Evolutionary conservation across 1,140 invertebrate species (phyloP), one percentile per base, ranked within the genome.

Genomic region (Leptinotarsa texana): DNA sequence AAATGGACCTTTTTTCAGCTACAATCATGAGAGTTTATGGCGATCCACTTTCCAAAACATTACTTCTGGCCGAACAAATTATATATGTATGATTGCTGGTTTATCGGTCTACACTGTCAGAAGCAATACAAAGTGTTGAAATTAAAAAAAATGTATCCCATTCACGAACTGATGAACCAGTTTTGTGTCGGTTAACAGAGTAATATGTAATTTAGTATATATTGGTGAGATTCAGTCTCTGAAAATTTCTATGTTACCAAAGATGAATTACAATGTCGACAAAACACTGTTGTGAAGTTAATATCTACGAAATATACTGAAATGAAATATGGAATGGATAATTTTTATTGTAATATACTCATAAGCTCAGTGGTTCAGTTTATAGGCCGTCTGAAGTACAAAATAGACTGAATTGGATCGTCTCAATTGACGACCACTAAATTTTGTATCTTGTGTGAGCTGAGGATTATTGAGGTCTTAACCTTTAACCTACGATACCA

Each of bases 41-140:
- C 51, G 51, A n/a, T 57, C 51, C 51, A 57, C 51, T 57, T 57
- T 57, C 51, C 51, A 57, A 57, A 57, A 57, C 51, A 57, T 57
- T 57, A n/a, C 6, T 57, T n/a, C 13, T 15, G 51, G 15, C 51
- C 17, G 3, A 57, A n/a, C 51, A n/a, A 57, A 57, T 57, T 57
- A 57, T 57, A n/a, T 57, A n/a, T 5, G n/a, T 57, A n/a, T 5
- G 6, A n/a, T 17, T n/a, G 51, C 6, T 8, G 15, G 4, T 57
- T 57, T 0, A 57, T 57, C n/a, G 51, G 17, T 57, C 51, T 57
- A 3, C 1, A 15, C 51, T 57, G 17, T 57, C 51, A 57, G 13
- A 13, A 57, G 51, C n/a, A 57, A 57, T 57, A 57, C 51, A 57
- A 57, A 17, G 51, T 57, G 5, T 57, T 4, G 13, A 13, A n/a